Conservation (phyloP, 92 coral and sea anemone species). For the Epizoanthus scotinus region DNA sequence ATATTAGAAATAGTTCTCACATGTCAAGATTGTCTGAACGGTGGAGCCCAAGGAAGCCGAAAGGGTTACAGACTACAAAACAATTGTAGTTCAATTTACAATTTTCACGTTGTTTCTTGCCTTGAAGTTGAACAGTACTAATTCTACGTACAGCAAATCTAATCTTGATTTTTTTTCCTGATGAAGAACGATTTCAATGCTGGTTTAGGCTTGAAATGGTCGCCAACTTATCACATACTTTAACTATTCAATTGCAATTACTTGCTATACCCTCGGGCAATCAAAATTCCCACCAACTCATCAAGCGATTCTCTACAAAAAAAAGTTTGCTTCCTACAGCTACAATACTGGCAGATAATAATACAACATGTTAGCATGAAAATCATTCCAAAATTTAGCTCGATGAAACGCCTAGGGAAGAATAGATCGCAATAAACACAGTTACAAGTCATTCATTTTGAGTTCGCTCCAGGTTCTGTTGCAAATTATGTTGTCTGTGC, state of each 20-base stretch:
- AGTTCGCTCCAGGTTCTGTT: slow-evolving; percentile 19
- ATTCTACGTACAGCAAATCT: background rate
- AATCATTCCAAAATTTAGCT: background rate
- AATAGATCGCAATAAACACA: background rate
- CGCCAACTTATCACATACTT: background rate
- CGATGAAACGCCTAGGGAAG: background rate
- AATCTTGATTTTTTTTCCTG: background rate
- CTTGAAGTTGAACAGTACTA: background rate
- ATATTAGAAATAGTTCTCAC: too few relatives aligned
- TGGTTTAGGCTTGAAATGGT: background rate
- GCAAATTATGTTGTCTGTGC: slow-evolving; percentile 36
- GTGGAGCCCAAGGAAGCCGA: background rate
- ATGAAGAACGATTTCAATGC: too few relatives aligned
- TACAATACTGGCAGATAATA: background rate
- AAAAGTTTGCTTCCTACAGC: background rate
- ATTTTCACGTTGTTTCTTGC: too few relatives aligned
- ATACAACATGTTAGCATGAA: background rate
- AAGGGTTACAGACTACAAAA: background rate
- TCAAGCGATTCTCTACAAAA: slow-evolving; percentile 4
- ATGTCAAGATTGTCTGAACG: background rate
- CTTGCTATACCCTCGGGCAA: background rate
- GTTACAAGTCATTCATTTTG: background rate
- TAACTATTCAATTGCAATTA: background rate
- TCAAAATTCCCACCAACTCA: slow-evolving; percentile 9
- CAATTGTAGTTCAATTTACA: too few relatives aligned